Base-by-base conservation (phyloP, 1,140 invertebrate genomes). In the Varroa destructor region DNA sequence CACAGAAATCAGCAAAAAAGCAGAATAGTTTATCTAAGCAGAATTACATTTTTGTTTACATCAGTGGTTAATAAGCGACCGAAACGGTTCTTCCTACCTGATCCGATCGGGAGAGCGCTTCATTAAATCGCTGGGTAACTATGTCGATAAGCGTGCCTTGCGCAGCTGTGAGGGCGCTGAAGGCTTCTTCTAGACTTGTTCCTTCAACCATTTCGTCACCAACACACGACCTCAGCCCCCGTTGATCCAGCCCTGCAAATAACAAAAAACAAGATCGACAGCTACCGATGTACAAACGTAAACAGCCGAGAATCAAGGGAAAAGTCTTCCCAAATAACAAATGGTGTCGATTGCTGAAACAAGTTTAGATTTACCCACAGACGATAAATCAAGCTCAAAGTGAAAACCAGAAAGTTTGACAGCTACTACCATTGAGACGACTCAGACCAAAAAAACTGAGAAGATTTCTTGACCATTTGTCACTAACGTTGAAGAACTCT, bases 21-120 rank as follows among this genome's bases (percentile, higher is more conserved):
- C 8, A 51, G 8, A 51, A 3, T 51, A 51, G 46, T 51, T 8
- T 3, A 51, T 51, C 8, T 51, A 51, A 51, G 8, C 3, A 51
- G 3, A 51, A 25, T 25, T 25, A 25, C 25, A 25, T 25, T 25
- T 25, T 25, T 25, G 25, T 25, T 25, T 25, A 25, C 25, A 25
- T 25, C 25, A 25, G 25, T 25, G 25, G 25, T 25, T 25, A 25
- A 25, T 51, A 51, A 8, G 4, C 46, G 3, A 51, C 8, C 8
- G 46, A 5, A 51, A 51, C 46, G 4, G 8, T 51, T 5, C 4
- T 51, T 51, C 46, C 8, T 8, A 51, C 46, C 46, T 89, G 83
- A 81, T 99, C 94, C 77, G 92, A 88, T 61, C 85, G 85, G 72
- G 86, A 85, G 0, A 97, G 88, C 43, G 96, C 92, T 76, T 96